Base-by-base conservation (phyloP, 2,888 invertebrate species). In the Oscheius sp. region DNA sequence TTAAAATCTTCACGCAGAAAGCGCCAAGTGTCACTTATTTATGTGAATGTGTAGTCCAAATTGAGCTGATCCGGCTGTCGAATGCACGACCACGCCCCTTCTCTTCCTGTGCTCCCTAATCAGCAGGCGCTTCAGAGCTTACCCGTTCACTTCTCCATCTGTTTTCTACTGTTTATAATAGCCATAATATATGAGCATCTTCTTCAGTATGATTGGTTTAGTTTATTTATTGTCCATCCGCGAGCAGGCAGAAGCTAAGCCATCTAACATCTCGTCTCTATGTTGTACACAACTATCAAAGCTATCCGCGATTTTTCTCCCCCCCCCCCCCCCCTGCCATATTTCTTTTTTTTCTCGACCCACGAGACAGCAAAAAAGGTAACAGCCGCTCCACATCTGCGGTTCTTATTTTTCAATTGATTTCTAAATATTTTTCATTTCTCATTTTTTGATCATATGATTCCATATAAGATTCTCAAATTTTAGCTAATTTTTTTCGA, bases 31-130 rank as follows among this genome's bases (percentile, higher is more conserved):
- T 41, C 59, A 59, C 44, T 44, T 44, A 59, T 59, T 59, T 59
- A 41, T 59, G 59, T 44, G 44, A 44, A 59, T 59, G 59, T 44
- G 59, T 59, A 59, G 41, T 28, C 59, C 59, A 59, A 59, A 59
- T 59, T 59, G 59, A 44, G 59, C 44, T 59, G 59, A 59, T 59
- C 59, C 59, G 59, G 59, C 59, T 59, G 59, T 59, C 59, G 59
- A 59, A 59, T 59, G 59, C 59, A 44, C 59, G 59, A 59, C 59
- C 59, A 41, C 59, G 59, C 59, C 59, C 57, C 59, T 59, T 24
- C 41, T 44, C 59, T 59, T 59, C 59, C 59, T 59, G 59, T 59
- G 59, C 59, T 59, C 59, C 59, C 59, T 59, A 59, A 59, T 59
- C 59, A 59, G 59, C 59, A 59, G 24, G 59, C 59, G 41, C 41